Percentiles rank a stretch among this genome's conserved stretches.
These are phyloP conservation scores for Lagodon rhomboides DNA, from an alignment of 2,797 vertebrate genomes.

Conservation along the genomic window DNA sequence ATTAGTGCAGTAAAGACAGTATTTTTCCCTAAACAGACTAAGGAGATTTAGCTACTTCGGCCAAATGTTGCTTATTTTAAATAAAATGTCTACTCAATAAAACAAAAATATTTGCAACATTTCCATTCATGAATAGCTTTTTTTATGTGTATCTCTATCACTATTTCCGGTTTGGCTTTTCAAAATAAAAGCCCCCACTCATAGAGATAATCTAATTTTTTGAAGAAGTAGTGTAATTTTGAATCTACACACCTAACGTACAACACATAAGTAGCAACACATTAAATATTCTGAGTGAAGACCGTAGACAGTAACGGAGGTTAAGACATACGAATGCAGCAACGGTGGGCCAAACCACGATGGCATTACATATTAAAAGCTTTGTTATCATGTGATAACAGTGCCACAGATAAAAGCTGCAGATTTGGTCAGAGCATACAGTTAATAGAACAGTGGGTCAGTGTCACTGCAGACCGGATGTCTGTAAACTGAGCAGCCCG, in stretches of 20 bases:
- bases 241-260: not conserved
- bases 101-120: not conserved
- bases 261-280: not conserved
- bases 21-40: not conserved
- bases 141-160: not conserved
- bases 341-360: fast-evolving
- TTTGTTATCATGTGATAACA: not conserved
- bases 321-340: not conserved
- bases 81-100: not conserved
- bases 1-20: not conserved
- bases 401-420: not conserved
- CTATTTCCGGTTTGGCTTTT: not conserved
- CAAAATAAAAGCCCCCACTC: not conserved
- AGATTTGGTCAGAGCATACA: not conserved
- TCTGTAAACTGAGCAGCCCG: constrained; percentile 67
- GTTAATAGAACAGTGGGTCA: no score
- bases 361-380: no score
- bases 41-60: not conserved
- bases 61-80: no score
- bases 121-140: not conserved
- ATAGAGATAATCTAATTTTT: not conserved
- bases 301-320: not conserved
- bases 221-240: not conserved
- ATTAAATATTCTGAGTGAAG: not conserved
- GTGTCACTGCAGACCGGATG: constrained; percentile 10